phyloP scores from a whole-genome alignment of 2,113 vertebrate species.

The Brienomyrus brachyistius region DNA sequence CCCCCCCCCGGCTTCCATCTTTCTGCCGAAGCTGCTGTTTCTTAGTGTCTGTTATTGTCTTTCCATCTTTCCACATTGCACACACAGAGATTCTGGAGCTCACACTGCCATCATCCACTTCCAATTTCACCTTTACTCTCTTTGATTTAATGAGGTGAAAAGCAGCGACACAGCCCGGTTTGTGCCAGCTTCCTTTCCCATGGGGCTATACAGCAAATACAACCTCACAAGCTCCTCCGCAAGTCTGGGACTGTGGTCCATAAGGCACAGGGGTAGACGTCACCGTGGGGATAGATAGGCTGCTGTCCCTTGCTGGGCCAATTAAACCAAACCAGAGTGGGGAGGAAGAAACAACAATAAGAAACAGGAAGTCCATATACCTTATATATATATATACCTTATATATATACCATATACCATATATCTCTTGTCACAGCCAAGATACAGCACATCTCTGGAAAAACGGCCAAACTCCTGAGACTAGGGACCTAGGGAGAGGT shows the following conservation, averaged over 20 bases:
- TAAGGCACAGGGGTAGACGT: not conserved
- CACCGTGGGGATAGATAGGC: not conserved
- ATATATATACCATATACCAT: too few species aligned
- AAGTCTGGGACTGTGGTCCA: not conserved
- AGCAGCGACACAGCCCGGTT: not conserved
- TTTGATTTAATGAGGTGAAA: not conserved
- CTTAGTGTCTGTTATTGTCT: not conserved
- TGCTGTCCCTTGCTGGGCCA: not conserved
- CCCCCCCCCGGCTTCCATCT: not conserved
- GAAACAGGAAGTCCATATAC: not conserved
- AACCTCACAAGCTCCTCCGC: not conserved
- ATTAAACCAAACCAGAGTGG: not conserved
- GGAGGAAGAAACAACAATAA: not conserved
- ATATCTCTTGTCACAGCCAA: not conserved
- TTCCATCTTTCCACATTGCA: not conserved
- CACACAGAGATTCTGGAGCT: not conserved
- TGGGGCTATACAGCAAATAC: not conserved
- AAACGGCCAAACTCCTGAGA: not conserved
- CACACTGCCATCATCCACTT: not conserved
- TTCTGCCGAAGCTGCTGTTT: not conserved
- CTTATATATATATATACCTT: too few species aligned
- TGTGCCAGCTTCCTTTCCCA: conserved; percentile 10
- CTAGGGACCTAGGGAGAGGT: not conserved
- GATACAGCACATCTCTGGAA: not conserved
- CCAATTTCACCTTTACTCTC: not conserved